These are phyloP conservation scores for Lucinisca nassula DNA, from an alignment of 2,888 invertebrate genomes.

Conservation along the genomic window DNA sequence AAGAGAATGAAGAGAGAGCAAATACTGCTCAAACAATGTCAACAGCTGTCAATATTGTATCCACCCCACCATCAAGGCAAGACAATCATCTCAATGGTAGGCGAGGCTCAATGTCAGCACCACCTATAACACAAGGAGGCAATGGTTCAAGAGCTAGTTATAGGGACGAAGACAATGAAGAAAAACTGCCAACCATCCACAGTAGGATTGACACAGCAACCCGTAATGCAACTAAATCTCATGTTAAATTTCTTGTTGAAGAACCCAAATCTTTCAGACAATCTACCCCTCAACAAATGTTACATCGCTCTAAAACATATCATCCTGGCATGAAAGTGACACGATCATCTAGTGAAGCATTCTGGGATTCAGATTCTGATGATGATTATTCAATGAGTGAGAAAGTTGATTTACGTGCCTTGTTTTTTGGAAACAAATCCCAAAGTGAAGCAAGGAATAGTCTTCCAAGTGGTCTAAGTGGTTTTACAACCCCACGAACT, in stretches of 20 bases:
- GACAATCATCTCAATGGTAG: conserved; percentile 31
- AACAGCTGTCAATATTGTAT: conserved; percentile 60
- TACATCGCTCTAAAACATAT: conserved; percentile 66
- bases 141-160: conserved; percentile 37
- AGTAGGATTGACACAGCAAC: conserved; percentile 14
- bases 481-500: conserved; percentile 62
- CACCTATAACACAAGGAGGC: conserved; percentile 55
- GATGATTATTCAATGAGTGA: conserved; percentile 74
- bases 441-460: conserved; percentile 55
- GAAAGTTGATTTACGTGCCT: conserved; percentile 76
- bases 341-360: conserved; percentile 57
- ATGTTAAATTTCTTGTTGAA: conserved; percentile 72
- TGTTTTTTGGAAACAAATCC: conserved; percentile 74
- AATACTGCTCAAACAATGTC: conserved; percentile 62
- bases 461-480: conserved; percentile 44
- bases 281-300: conserved; percentile 51
- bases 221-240: conserved; percentile 62
- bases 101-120: conserved; percentile 74
- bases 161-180: conserved; percentile 48
- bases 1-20: conserved; percentile 55
- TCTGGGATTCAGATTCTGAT: conserved; percentile 68
- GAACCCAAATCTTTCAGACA: conserved; percentile 44
- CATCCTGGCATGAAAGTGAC: conserved; percentile 57
- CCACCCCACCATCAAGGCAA: conserved; percentile 48
- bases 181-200: conserved; percentile 67